Percentiles rank a stretch among this genome's conserved stretches.
phyloP scores from a whole-genome alignment of 2,113 vertebrate species.

The Epinephelus fuscoguttatus region DNA sequence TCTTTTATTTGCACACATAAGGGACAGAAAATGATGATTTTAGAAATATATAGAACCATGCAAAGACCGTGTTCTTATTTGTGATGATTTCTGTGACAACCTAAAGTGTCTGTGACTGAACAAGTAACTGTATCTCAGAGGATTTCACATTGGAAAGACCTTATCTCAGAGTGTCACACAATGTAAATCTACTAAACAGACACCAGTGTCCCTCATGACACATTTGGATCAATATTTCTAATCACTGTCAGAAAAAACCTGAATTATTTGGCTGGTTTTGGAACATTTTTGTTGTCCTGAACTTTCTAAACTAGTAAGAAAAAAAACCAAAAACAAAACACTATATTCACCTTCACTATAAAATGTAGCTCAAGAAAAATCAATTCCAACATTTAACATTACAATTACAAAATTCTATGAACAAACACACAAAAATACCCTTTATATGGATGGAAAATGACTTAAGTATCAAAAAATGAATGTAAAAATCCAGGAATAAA shows the following conservation, averaged over 20 bases:
- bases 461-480: too few species aligned
- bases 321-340: background rate
- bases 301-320: background rate
- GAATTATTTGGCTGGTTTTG: background rate
- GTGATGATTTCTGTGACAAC: background rate
- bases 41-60: background rate
- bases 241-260: background rate
- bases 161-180: background rate
- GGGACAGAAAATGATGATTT: background rate
- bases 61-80: background rate
- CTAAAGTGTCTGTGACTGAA: background rate
- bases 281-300: background rate
- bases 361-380: background rate
- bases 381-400: background rate
- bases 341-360: background rate
- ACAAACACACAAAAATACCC: background rate
- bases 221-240: background rate
- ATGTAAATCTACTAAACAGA: background rate
- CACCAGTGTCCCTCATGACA: background rate
- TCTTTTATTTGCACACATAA: background rate
- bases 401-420: fast-evolving
- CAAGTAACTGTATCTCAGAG: too few species aligned
- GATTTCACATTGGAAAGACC: background rate
- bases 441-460: too few species aligned
- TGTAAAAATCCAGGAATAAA: too few species aligned